phyloP scores from a whole-genome alignment of 2,113 vertebrate species.

The Hemicordylus capensis region DNA sequence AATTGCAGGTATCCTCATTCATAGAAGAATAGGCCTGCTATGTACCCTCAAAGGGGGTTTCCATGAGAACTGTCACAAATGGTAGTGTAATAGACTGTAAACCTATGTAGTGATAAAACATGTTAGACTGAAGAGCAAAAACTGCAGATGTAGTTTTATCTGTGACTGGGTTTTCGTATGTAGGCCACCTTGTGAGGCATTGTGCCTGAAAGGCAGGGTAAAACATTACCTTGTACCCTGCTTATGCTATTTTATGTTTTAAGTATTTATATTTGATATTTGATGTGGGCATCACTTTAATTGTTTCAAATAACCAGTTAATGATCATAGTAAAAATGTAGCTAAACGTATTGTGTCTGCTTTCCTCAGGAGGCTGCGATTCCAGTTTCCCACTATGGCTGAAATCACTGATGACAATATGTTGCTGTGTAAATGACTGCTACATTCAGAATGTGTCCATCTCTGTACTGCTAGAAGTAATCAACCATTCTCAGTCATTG shows the following conservation, averaged over 20 bases:
- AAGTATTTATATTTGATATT: background rate
- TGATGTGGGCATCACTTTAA: background rate
- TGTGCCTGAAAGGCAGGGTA: background rate
- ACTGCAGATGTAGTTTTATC: too few relatives aligned
- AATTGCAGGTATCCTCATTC: background rate
- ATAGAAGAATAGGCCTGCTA: background rate
- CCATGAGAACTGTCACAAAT: background rate
- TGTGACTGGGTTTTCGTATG: too few relatives aligned
- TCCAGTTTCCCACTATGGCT: constrained; percentile 86
- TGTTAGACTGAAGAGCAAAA: background rate
- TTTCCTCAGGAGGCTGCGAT: constrained; percentile 67
- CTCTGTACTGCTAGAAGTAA: constrained; percentile 90
- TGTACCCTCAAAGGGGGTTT: background rate
- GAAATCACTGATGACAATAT: constrained; percentile 90
- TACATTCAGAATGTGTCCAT: constrained; percentile 89
- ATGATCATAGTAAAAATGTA: background rate
- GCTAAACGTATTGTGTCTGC: constrained; percentile 1
- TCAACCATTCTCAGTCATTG: constrained; percentile 95
- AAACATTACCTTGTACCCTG: background rate
- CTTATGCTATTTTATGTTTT: background rate
- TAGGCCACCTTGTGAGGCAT: too few relatives aligned
- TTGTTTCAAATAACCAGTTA: background rate
- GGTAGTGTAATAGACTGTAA: background rate
- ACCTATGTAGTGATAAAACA: background rate
- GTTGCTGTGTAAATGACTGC: constrained; percentile 90